A percentile compares a stretch with the other conserved stretches of the same genome.
These are phyloP conservation scores for Malurus leucopterus DNA, from an alignment of 2,797 vertebrate genomes.

Conservation along the genomic window DNA sequence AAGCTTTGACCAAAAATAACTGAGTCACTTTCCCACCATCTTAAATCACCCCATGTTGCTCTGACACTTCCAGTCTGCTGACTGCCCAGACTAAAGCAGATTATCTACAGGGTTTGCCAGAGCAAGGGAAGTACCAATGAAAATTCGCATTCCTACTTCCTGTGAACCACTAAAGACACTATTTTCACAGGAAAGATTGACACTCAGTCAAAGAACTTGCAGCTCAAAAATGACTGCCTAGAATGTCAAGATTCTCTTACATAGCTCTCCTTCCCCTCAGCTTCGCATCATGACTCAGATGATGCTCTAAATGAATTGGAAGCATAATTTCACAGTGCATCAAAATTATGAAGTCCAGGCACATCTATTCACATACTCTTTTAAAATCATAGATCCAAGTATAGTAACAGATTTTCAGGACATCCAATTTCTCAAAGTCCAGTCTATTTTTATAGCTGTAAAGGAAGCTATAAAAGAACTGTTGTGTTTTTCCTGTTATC, in stretches of 20 bases:
- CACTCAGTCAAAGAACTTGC: background rate
- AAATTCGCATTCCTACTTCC: background rate
- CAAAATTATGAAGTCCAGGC: background rate
- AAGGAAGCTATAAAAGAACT: constrained; percentile 10
- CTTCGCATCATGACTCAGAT: background rate
- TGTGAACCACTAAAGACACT: background rate
- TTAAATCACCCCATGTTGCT: background rate
- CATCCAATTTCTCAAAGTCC: background rate
- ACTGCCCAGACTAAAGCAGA: background rate
- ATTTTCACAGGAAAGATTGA: background rate
- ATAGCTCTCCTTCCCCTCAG: background rate
- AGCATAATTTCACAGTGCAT: constrained; percentile 13
- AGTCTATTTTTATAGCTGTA: constrained; percentile 3
- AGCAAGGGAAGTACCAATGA: background rate
- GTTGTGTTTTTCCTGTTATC: background rate
- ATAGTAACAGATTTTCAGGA: constrained; percentile 21
- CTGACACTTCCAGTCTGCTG: background rate
- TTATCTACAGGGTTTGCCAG: background rate
- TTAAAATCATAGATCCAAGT: background rate
- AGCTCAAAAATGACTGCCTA: background rate
- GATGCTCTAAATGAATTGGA: background rate
- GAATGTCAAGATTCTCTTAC: background rate
- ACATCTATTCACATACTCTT: background rate
- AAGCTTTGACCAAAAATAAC: background rate
- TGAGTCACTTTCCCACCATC: background rate